Conservation (phyloP, 2,113 vertebrate genomes). For the Oreotrochilus melanogaster region DNA sequence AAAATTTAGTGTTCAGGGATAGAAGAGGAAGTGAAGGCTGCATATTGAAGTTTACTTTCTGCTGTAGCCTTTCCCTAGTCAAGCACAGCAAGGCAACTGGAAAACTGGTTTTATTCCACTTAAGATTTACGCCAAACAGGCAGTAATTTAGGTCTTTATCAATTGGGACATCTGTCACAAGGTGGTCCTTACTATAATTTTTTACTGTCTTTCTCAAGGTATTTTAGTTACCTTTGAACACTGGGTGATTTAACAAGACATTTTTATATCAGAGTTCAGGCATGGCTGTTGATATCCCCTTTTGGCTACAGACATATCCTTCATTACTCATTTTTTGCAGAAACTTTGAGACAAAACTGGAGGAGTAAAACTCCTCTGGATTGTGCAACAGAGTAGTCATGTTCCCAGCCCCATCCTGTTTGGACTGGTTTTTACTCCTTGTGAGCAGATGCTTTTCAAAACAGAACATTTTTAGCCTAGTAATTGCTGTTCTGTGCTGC, state of each 20-base stretch:
- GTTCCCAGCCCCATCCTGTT: background rate
- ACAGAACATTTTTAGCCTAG: background rate
- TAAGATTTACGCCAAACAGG: background rate
- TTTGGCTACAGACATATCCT: background rate
- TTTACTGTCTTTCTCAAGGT: background rate
- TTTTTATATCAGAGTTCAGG: background rate
- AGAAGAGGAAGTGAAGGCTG: background rate
- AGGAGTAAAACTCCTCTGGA: background rate
- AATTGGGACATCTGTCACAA: background rate
- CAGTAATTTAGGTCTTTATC: background rate
- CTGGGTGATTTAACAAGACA: background rate
- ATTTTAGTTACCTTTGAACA: rapidly evolving
- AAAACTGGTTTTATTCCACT: background rate
- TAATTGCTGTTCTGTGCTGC: background rate
- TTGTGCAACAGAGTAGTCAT: background rate
- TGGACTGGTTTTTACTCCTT: background rate
- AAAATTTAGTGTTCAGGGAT: background rate
- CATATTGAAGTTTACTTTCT: background rate
- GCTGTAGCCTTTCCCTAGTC: background rate
- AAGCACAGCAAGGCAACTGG: background rate
- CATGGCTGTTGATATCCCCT: background rate
- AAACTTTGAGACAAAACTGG: background rate
- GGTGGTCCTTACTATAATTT: background rate
- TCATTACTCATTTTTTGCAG: background rate
- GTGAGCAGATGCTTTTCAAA: background rate